Conservation (phyloP, 2,113 vertebrate species). For the Oophaga pumilio region DNA sequence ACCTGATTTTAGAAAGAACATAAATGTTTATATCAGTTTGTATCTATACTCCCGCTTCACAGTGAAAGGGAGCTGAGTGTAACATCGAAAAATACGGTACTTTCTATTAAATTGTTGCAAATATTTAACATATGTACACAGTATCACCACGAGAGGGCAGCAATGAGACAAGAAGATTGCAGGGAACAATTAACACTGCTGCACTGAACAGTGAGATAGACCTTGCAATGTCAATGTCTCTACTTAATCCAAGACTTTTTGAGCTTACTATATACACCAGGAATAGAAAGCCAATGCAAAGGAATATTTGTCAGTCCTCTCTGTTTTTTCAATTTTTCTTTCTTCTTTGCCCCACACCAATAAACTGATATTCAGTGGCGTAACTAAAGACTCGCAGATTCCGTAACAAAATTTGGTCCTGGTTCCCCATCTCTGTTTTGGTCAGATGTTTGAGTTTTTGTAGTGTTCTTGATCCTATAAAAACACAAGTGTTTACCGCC, state of each 20-base stretch:
- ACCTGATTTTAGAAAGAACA: neutral
- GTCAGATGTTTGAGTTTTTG: no score
- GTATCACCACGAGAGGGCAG: slow-evolving; percentile 42
- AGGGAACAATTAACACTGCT: neutral
- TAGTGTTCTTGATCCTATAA: no score
- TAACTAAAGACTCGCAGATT: no score
- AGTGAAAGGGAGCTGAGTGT: neutral
- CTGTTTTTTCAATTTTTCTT: neutral
- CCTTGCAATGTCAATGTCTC: neutral
- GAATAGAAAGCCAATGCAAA: neutral
- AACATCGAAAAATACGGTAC: neutral
- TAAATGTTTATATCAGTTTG: neutral
- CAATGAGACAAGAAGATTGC: neutral
- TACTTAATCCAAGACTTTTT: neutral
- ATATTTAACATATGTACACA: neutral
- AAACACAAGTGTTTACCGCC: no score
- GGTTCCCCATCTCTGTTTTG: no score
- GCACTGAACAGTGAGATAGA: neutral
- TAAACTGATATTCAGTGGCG: no score
- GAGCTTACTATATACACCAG: neutral
- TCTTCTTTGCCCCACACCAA: neutral
- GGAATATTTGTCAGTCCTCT: neutral
- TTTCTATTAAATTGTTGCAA: neutral
- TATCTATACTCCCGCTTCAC: neutral
- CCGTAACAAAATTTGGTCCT: no score